Percentiles rank a stretch among this genome's conserved stretches.
Evolutionary conservation across 2,888 invertebrate species (phyloP).

Genomic region (Agrochola litura): DNA sequence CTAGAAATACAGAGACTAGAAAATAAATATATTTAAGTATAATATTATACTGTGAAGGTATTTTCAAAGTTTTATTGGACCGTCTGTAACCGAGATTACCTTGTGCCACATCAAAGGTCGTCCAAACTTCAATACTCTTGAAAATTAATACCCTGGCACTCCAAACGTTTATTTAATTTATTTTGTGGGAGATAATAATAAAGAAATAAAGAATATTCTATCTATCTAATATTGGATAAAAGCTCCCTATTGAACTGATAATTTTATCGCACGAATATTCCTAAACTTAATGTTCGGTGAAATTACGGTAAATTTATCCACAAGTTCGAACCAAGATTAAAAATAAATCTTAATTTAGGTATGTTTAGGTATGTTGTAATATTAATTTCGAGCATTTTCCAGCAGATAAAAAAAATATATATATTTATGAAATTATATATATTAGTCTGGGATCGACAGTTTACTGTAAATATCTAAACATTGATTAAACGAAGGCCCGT

Average conservation of each 20-base stretch:
- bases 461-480: constrained; percentile 30
- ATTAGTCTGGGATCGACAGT: constrained; percentile 4
- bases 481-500: constrained; percentile 41
- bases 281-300: not conserved
- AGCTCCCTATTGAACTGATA: constrained; percentile 11
- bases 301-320: not conserved
- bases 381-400: not conserved
- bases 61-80: constrained; percentile 2
- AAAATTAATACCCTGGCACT: constrained; percentile 28
- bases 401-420: constrained; percentile 29
- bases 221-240: constrained; percentile 2
- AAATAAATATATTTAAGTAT: not conserved
- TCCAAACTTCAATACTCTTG: constrained; percentile 25
- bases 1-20: not conserved
- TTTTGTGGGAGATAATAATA: constrained; percentile 14
- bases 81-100: constrained; percentile 20
- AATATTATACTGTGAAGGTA: not conserved
- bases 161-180: constrained; percentile 37
- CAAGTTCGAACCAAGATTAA: not conserved
- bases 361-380: too few relatives aligned
- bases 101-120: constrained; percentile 28
- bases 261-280: not conserved
- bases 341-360: not conserved
- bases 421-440: constrained; percentile 24
- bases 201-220: too few relatives aligned